Conservation (phyloP, 1,140 invertebrate species). For the Chionoecetes opilio region DNA sequence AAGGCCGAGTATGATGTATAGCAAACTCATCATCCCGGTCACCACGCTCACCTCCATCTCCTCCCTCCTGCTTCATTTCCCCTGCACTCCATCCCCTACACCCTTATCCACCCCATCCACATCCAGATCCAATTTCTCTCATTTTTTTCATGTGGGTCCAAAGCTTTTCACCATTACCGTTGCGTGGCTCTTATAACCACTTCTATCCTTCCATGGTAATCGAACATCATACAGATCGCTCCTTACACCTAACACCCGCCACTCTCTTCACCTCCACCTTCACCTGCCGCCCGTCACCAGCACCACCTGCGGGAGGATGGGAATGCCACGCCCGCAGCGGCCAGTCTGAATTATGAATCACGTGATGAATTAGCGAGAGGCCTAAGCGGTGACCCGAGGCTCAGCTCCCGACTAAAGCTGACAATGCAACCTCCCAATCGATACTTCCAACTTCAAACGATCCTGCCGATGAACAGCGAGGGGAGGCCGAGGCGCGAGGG, state of each 20-base stretch:
- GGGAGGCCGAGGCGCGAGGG: neutral
- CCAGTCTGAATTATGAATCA: conserved; percentile 49
- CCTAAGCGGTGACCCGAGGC: conserved; percentile 58
- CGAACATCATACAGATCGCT: neutral
- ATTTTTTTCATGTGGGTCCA: neutral
- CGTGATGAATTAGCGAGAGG: conserved; percentile 62
- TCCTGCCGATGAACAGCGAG: conserved; percentile 46
- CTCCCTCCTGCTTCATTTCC: too few species aligned
- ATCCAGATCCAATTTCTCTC: neutral
- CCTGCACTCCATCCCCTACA: neutral
- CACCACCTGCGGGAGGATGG: neutral
- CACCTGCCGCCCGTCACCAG: neutral
- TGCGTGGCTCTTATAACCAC: neutral
- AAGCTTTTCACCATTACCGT: neutral
- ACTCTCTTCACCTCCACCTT: neutral
- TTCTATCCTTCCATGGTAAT: neutral
- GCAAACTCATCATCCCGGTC: too few species aligned
- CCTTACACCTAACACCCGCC: neutral
- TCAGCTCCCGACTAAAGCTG: conserved; percentile 62
- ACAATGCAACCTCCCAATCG: conserved; percentile 56
- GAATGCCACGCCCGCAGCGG: conserved; percentile 14
- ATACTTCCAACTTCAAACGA: conserved; percentile 61
- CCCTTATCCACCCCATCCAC: neutral
- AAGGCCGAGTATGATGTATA: neutral
- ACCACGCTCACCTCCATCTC: neutral